Conservation (phyloP, 2,113 vertebrate species). For the Anarrhichthys ocellatus region DNA sequence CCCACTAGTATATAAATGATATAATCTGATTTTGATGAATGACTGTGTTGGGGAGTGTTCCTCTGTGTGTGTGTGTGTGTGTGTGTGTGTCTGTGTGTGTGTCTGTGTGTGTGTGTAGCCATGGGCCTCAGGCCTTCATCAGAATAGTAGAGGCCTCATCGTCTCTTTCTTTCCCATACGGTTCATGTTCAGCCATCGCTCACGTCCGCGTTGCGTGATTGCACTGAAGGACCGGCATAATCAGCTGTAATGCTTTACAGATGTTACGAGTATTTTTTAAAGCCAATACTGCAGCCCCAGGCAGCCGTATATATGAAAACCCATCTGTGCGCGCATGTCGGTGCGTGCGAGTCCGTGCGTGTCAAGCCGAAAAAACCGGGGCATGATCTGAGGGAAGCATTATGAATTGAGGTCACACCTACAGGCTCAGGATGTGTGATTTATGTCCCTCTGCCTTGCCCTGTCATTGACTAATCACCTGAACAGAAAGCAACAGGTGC, state of each 20-base stretch:
- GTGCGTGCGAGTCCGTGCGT: constrained; percentile 29
- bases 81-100: too few relatives aligned
- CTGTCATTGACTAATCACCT: constrained; percentile 78
- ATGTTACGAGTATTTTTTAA: constrained; percentile 78
- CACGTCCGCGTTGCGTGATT: constrained; percentile 75
- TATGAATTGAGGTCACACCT: constrained; percentile 71
- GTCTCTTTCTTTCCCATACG: constrained; percentile 49
- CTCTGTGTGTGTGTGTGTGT: constrained; percentile 2
- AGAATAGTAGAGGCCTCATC: constrained; percentile 51
- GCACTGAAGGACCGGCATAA: constrained; percentile 73
- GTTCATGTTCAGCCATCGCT: constrained; percentile 65
- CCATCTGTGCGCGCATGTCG: constrained; percentile 65
- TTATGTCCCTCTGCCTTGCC: constrained; percentile 63
- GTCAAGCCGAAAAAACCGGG: constrained; percentile 32
- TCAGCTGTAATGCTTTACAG: constrained; percentile 80
- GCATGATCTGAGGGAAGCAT: constrained; percentile 55
- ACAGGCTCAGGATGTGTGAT: constrained; percentile 64
- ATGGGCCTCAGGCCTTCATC: constrained; percentile 42
- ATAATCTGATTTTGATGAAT: constrained; percentile 19
- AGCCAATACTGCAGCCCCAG: constrained; percentile 72
- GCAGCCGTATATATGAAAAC: constrained; percentile 66
- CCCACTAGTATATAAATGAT: constrained; percentile 16
- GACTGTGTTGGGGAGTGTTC: constrained; percentile 7
- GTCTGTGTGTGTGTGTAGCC: not conserved
- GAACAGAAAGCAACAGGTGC: constrained; percentile 72